Evolutionary conservation across 1,140 invertebrate species (phyloP), one percentile per base, ranked within the genome.

Genomic region (Drosophila elegans): DNA sequence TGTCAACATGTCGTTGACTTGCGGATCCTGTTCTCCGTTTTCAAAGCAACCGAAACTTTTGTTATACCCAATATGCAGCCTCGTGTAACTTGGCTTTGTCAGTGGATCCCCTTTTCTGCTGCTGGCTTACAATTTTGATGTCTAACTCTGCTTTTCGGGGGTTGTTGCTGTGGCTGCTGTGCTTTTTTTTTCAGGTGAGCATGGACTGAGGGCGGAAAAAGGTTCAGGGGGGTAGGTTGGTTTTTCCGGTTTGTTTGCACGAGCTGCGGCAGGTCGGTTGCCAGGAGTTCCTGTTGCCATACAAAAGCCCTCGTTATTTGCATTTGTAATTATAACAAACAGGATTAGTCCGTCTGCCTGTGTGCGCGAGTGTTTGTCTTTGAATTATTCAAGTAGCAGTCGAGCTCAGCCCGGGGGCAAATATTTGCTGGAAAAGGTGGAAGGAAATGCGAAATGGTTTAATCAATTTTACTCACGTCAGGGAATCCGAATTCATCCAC

Each of bases 401-500:
- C 72, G 59, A 51, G 68, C 34, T 46, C 42, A 81, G 83, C 55
- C 34, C 48, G 62, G 46, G 60, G 45, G 42, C 46, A 86, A 86
- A 86, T 86, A 86, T 86, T 86, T 88, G 34, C 27, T 67, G 57
- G 42, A 45, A 69, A 46, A 21, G 32, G 48, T 11, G 57, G 12
- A 21, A 21, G 36, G 51, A 74, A 78, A 79, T 79, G 48, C 38
- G 80, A 75, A 76, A 64, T 83, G 78, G 55, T 83, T 83, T 71
- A 86, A 88, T 86, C 82, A 78, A 86, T 86, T 89, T 90, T 46
- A 92, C 91, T 92, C 78, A 92, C 92, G 73, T 91, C 82, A 91
- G 92, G 90, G 82, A 92, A 92, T 90, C 92, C 92, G 67, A 84
- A 92, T 76, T 92, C 92, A 91, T 94, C 93, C 44, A 93, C 85